phyloP scores from a whole-genome alignment of 2,113 vertebrate genomes.

The Nothobranchius furzeri region DNA sequence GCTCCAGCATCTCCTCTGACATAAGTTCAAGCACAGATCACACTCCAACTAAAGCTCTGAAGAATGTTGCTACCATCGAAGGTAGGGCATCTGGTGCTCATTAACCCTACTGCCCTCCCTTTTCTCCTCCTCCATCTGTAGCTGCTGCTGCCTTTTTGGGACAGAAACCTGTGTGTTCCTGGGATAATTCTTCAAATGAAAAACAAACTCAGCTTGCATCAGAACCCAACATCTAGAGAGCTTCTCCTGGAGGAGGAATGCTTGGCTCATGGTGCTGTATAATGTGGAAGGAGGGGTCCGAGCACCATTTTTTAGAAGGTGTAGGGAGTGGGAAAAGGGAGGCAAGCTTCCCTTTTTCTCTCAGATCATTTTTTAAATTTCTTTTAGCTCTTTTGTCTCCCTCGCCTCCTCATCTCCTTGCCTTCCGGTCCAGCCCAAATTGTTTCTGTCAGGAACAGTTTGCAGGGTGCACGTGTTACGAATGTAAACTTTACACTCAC shows the following conservation, averaged over 20 bases:
- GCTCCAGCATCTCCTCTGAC: constrained; percentile 99
- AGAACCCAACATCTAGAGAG: constrained; percentile 54
- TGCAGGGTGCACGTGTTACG: too few species aligned
- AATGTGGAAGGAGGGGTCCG: constrained; percentile 32
- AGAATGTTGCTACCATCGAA: constrained; percentile 98
- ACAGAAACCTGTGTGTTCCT: constrained; percentile 68
- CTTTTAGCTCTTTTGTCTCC: constrained; percentile 23
- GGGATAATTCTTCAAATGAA: constrained; percentile 73
- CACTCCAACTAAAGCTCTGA: constrained; percentile 93
- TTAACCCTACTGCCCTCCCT: constrained; percentile 74
- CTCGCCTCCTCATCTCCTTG: background rate
- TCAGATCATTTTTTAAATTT: constrained; percentile 8
- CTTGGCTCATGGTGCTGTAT: constrained; percentile 16
- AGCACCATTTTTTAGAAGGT: constrained; percentile 18
- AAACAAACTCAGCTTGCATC: constrained; percentile 68
- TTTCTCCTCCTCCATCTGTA: constrained; percentile 23
- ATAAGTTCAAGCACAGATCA: constrained; percentile 99
- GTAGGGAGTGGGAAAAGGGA: constrained; percentile 30
- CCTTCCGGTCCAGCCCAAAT: constrained; percentile 26
- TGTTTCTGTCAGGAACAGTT: constrained; percentile 10
- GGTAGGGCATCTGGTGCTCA: constrained; percentile 89
- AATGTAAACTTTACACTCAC: constrained; percentile 42
- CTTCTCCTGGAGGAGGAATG: constrained; percentile 69
- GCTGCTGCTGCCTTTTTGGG: constrained; percentile 67
- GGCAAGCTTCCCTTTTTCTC: constrained; percentile 28